Evolutionary conservation across 1,140 invertebrate species (phyloP).

Genomic region (Caenorhabditis briggsae): DNA sequence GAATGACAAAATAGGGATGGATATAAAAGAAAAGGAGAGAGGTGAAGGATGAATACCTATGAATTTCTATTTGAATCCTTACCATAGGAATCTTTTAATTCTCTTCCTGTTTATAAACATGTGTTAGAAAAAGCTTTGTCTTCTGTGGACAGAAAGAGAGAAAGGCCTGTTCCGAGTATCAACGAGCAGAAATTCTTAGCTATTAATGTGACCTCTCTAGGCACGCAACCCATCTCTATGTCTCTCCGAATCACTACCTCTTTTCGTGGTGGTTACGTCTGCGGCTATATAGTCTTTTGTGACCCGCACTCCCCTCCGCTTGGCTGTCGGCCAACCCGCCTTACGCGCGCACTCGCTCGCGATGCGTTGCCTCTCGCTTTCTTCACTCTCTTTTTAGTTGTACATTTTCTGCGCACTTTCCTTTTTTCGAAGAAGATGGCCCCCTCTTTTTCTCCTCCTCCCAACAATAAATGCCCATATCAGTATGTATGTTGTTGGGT

Average conservation of each 20-base stretch:
- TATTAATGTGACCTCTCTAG: constrained; percentile 48
- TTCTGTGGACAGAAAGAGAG: no score
- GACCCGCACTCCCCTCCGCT: background rate
- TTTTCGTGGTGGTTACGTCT: constrained; percentile 12
- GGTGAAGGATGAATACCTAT: constrained; percentile 1
- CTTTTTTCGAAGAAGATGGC: background rate
- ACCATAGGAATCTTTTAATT: no score
- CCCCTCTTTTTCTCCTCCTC: no score
- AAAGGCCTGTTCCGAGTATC: constrained; percentile 39
- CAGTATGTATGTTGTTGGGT: background rate
- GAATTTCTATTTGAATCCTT: background rate
- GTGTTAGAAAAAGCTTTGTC: constrained; percentile 51
- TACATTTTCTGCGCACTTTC: constrained; percentile 51
- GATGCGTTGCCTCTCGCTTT: constrained; percentile 47
- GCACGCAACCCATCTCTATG: constrained; percentile 35
- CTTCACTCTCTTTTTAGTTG: constrained; percentile 51
- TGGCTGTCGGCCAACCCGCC: constrained; percentile 51
- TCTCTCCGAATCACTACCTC: constrained; percentile 16
- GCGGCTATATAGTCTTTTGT: constrained; percentile 15
- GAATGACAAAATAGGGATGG: background rate
- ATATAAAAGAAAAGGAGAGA: constrained; percentile 13
- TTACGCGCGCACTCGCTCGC: background rate
- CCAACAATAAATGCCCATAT: constrained; percentile 43
- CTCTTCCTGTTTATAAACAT: constrained; percentile 30
- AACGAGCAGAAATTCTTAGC: constrained; percentile 50